Percentiles rank a stretch among this genome's conserved stretches.
Evolutionary conservation across 1,140 invertebrate species (phyloP).

Genomic region (Agrilus planipennis): DNA sequence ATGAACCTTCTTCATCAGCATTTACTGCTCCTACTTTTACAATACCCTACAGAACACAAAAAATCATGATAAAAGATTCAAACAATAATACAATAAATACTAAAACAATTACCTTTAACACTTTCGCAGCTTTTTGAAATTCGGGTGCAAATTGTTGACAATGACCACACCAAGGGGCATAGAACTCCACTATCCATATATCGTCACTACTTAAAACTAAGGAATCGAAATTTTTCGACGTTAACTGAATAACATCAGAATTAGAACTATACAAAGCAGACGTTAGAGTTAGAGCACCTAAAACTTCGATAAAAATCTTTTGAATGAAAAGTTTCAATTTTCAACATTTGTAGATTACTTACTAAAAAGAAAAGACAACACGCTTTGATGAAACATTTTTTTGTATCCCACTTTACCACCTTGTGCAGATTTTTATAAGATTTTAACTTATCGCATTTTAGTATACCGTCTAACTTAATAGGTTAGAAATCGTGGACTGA

Average conservation of each 20-base stretch:
- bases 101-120: conserved; percentile 34
- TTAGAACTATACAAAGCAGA: conserved; percentile 60
- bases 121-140: conserved; percentile 74
- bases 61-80: too few species aligned
- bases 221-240: conserved; percentile 68
- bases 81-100: conserved; percentile 24
- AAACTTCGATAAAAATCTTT: too few species aligned
- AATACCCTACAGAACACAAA: conserved; percentile 72
- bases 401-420: too few species aligned
- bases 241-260: conserved; percentile 81
- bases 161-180: conserved; percentile 81
- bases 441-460: too few species aligned
- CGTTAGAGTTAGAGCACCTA: conserved; percentile 19
- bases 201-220: conserved; percentile 71
- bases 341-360: too few species aligned
- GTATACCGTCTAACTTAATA: too few species aligned
- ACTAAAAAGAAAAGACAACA: too few species aligned
- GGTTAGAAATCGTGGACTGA: too few species aligned
- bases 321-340: too few species aligned
- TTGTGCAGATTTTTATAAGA: too few species aligned
- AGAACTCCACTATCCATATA: conserved; percentile 86
- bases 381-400: too few species aligned
- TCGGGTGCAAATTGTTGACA: conserved; percentile 70
- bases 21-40: conserved; percentile 87
- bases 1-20: conserved; percentile 71